phyloP scores from a whole-genome alignment of 2,113 vertebrate genomes.

The Blennius ocellaris region DNA sequence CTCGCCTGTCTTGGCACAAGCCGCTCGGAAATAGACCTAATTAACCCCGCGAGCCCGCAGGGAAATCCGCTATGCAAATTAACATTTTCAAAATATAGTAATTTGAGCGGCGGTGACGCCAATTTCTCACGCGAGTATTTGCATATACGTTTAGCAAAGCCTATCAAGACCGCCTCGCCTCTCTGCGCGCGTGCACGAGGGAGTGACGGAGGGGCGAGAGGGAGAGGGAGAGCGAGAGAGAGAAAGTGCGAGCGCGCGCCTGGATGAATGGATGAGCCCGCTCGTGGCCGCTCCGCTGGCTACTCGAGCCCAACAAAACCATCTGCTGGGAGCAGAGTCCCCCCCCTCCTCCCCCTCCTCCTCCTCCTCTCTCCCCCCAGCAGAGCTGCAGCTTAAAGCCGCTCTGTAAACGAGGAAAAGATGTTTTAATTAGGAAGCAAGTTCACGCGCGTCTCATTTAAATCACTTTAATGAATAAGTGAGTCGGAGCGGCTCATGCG shows the following conservation, averaged over 20 bases:
- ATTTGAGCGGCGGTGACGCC: constrained; percentile 98
- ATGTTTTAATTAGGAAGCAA: constrained; percentile 99
- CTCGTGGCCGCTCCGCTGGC: constrained; percentile 77
- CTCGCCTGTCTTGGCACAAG: constrained; percentile 84
- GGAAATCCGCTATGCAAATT: constrained; percentile 99
- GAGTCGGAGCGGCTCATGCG: constrained; percentile 22
- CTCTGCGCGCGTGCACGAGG: no score
- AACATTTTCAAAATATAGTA: constrained; percentile 99
- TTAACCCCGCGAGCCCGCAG: constrained; percentile 96
- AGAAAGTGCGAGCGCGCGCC: constrained; percentile 1
- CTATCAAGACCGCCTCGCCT: background rate
- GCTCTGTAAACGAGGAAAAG: constrained; percentile 95
- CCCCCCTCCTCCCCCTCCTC: constrained; percentile 71
- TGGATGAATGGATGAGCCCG: constrained; percentile 84
- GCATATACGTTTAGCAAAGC: constrained; percentile 83
- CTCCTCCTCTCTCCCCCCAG: constrained; percentile 77
- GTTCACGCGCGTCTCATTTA: constrained; percentile 97
- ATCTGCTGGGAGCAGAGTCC: constrained; percentile 91
- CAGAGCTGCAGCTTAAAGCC: constrained; percentile 92
- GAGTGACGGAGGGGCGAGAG: no score
- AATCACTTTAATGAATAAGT: constrained; percentile 89
- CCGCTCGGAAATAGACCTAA: constrained; percentile 99
- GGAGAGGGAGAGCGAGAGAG: no score
- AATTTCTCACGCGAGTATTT: constrained; percentile 97
- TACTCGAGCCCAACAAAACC: constrained; percentile 88